A percentile compares a stretch with the other conserved stretches of the same genome.
phyloP scores from a whole-genome alignment of 2,797 vertebrate genomes.

The Pygocentrus nattereri region DNA sequence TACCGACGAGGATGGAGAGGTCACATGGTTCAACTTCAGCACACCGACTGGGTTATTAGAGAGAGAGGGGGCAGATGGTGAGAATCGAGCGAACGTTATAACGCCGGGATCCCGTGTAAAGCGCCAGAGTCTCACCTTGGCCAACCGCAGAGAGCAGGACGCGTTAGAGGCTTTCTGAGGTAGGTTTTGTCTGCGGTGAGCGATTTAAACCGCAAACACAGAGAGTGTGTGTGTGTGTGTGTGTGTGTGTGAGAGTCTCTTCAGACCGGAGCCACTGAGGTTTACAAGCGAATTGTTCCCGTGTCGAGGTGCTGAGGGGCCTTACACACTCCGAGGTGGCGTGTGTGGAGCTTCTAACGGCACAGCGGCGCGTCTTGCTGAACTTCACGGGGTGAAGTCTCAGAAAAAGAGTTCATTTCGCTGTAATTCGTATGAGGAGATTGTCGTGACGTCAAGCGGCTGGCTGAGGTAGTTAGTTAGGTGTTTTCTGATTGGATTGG shows the following conservation, averaged over 20 bases:
- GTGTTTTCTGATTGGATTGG: too few relatives aligned
- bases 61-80: conserved; percentile 27
- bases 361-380: not conserved
- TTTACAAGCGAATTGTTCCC: not conserved
- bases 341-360: too few relatives aligned
- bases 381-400: too few relatives aligned
- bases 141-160: not conserved
- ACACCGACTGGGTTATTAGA: conserved; percentile 57
- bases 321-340: not conserved
- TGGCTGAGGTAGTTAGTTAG: too few relatives aligned
- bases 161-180: not conserved
- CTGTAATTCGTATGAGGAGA: too few relatives aligned
- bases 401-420: too few relatives aligned
- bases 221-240: not conserved
- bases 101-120: not conserved
- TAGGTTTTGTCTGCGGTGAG: not conserved
- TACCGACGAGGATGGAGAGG: conserved; percentile 68
- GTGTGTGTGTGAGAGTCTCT: not conserved
- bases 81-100: not conserved
- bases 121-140: not conserved
- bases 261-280: not conserved
- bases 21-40: conserved; percentile 55
- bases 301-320: not conserved
- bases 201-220: not conserved
- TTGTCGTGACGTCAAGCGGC: too few relatives aligned